Conservation (phyloP, 2,888 invertebrate species). For the Drosophila anomelani region DNA sequence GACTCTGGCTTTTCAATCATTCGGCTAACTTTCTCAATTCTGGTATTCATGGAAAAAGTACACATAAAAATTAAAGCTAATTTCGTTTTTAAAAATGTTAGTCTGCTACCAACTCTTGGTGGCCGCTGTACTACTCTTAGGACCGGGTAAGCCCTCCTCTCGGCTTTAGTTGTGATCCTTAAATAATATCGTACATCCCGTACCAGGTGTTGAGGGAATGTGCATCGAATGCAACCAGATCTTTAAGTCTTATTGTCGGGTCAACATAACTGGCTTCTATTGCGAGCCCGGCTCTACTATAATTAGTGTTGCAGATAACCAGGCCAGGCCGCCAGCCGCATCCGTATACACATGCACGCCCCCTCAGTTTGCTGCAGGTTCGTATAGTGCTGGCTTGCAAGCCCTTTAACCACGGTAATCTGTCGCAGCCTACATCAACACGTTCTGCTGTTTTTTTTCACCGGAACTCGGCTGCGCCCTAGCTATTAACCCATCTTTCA, state of each 20-base stretch:
- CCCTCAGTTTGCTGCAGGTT: slow-evolving; percentile 21
- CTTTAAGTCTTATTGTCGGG: neutral
- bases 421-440: slow-evolving; percentile 12
- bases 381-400: neutral
- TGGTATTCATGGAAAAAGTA: neutral
- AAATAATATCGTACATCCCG: neutral
- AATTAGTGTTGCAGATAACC: too few relatives aligned
- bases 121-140: neutral
- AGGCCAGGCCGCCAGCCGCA: too few relatives aligned
- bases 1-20: neutral
- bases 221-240: slow-evolving; percentile 16
- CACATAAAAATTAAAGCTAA: neutral
- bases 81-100: slow-evolving; percentile 3
- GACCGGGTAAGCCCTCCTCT: slow-evolving; percentile 18
- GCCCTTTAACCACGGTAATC: neutral
- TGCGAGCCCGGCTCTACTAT: slow-evolving; percentile 11
- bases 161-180: neutral
- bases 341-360: slow-evolving; percentile 36
- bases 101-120: neutral
- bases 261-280: slow-evolving; percentile 29
- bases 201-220: slow-evolving; percentile 1
- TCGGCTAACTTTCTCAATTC: neutral
- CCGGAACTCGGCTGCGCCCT: slow-evolving; percentile 34
- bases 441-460: slow-evolving; percentile 56
- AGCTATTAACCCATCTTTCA: slow-evolving; percentile 4